Evolutionary conservation across 2,797 vertebrate species (phyloP), one percentile per base, ranked within the genome.

Genomic region (Chloroceryle amazona): DNA sequence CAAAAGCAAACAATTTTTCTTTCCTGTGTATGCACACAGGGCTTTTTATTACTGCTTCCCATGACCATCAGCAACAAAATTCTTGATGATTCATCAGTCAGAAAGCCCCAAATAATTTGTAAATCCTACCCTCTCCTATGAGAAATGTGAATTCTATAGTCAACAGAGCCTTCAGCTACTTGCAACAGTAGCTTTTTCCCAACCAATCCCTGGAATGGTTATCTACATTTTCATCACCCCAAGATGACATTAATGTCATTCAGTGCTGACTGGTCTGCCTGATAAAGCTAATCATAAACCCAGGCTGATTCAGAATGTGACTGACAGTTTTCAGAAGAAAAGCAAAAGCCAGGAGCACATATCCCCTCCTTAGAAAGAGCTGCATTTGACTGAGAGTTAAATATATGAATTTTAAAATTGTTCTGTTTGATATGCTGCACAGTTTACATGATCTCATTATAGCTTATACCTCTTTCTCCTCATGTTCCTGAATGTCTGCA

Each of bases 81-180:
- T 94, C 68, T 94, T 83, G 26, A 80, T 94, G 42, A 82, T 93
- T 94, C 95, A 96, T 89, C 86, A 89, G n/a, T 71, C 86, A 83
- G 73, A 93, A 88, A 90, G 52, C 52, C 80, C 74, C 67, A 88
- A 91, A 83, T 23, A 88, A 83, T 89, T 87, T 95, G 68, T 62
- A 86, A 65, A 76, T 65, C 71, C 74, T 91, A 86, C 18, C 13
- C 39, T 95, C 16, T 35, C 79, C 82, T 89, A 67, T 54, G 4
- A 90, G 52, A 87, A 92, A 91, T 22, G 37, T 91, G 83, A 90
- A 81, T 95, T 87, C 76, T 81, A 42, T 5, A 3, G 73, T 80
- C 70, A 92, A 55, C 57, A 88, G 37, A 92, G 60, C 72, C 87
- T 93, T 86, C 89, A 90, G 80, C 61, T 83, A 82, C 84, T 86